Percentiles rank a stretch among this genome's conserved stretches.
These are phyloP conservation scores for Leptopilina drosophilae DNA, from an alignment of 2,888 invertebrate genomes.

Conservation along the genomic window DNA sequence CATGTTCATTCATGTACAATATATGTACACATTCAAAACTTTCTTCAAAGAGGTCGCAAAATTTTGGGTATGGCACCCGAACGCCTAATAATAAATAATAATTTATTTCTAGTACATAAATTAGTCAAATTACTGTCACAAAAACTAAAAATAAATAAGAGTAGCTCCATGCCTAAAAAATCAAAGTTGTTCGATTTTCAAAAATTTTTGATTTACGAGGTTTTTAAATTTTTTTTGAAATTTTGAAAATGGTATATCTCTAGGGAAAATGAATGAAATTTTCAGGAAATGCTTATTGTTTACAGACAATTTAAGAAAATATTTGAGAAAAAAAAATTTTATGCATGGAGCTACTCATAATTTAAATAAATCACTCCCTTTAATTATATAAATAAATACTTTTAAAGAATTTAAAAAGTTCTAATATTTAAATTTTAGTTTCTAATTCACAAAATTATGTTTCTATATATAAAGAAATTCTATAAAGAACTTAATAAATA, in stretches of 20 bases:
- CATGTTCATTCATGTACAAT: slow-evolving; percentile 34
- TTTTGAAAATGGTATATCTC: too few species aligned
- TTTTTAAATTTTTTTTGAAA: too few species aligned
- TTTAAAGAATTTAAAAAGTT: not conserved
- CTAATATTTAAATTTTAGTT: not conserved
- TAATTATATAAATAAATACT: too few species aligned
- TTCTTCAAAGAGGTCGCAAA: slow-evolving; percentile 43
- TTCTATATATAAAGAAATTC: too few species aligned
- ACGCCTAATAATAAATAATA: slow-evolving; percentile 60
- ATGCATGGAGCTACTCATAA: too few species aligned
- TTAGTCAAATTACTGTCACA: slow-evolving; percentile 32
- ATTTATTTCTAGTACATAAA: slow-evolving; percentile 38
- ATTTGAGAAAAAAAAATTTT: too few species aligned
- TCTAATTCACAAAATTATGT: not conserved
- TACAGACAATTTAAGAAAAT: too few species aligned
- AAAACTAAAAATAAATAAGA: not conserved
- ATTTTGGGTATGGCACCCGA: slow-evolving; percentile 73
- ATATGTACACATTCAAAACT: slow-evolving; percentile 42
- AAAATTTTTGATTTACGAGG: too few species aligned
- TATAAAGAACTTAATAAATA: not conserved
- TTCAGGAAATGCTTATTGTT: too few species aligned
- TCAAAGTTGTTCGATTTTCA: too few species aligned
- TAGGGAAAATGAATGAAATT: too few species aligned
- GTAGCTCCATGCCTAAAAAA: too few species aligned
- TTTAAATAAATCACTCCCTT: not conserved